Conservation (phyloP, 1,140 invertebrate species). For the Lasioglossum albipes region DNA sequence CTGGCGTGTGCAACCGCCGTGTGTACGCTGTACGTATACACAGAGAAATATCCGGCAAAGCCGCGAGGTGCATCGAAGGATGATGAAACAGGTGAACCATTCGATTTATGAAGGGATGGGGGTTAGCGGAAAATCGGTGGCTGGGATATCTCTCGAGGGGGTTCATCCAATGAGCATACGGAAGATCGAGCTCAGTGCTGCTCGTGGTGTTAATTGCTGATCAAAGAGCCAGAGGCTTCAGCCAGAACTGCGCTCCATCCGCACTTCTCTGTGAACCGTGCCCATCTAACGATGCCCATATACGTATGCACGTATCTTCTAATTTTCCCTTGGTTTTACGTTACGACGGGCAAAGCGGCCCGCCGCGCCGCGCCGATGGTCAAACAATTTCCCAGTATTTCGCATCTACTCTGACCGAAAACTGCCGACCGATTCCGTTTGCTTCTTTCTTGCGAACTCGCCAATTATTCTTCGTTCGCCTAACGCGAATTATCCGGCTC, state of each 20-base stretch:
- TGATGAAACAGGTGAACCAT: constrained; percentile 40
- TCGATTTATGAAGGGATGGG: constrained; percentile 25
- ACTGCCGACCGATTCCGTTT: too few species aligned
- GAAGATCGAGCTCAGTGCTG: constrained; percentile 47
- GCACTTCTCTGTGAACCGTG: constrained; percentile 14
- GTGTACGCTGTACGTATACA: background rate
- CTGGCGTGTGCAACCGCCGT: constrained; percentile 7
- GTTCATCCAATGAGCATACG: constrained; percentile 49
- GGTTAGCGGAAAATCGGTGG: constrained; percentile 47
- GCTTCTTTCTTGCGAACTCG: too few species aligned
- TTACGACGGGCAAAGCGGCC: too few species aligned
- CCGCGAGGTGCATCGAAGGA: constrained; percentile 16
- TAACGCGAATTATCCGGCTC: too few species aligned
- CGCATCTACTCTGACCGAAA: too few species aligned
- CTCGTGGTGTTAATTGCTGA: constrained; percentile 69
- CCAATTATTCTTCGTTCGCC: too few species aligned
- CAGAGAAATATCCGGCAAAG: constrained; percentile 16
- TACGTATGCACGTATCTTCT: background rate
- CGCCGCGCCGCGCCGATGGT: too few species aligned
- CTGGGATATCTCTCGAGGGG: constrained; percentile 17
- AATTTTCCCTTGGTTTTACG: too few species aligned
- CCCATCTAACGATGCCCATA: constrained; percentile 19
- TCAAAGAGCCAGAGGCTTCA: constrained; percentile 59
- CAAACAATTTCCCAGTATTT: too few species aligned
- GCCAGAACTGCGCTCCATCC: constrained; percentile 31